Percentiles rank a stretch among this genome's conserved stretches.
phyloP scores from a whole-genome alignment of 2,113 vertebrate species.

The Hyla sarda region DNA sequence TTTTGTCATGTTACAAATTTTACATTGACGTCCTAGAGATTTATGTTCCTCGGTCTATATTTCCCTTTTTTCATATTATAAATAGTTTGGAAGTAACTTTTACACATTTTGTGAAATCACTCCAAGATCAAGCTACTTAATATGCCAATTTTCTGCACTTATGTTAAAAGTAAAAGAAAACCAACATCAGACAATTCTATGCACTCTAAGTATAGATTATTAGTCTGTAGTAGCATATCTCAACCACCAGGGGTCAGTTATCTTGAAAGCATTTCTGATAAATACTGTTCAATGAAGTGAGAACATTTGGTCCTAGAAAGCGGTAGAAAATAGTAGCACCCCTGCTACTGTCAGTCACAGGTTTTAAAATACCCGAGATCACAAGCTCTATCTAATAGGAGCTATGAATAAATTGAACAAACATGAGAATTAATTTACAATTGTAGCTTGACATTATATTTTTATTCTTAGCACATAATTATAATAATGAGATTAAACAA shows the following conservation, averaged over 20 bases:
- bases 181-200: neutral
- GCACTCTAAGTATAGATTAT: neutral
- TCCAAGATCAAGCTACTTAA: neutral
- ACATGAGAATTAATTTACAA: constrained; percentile 21
- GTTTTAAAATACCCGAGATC: constrained; percentile 58
- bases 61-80: too few species aligned
- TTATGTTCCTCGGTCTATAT: too few species aligned
- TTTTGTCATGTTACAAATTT: too few species aligned
- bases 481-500: too few species aligned
- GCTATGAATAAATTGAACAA: constrained; percentile 36
- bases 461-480: neutral
- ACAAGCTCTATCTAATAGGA: constrained; percentile 37
- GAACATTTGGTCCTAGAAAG: constrained; percentile 60
- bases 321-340: constrained; percentile 57
- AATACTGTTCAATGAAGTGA: constrained; percentile 59
- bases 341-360: constrained; percentile 56
- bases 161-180: neutral
- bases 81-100: neutral
- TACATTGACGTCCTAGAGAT: too few species aligned
- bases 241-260: neutral
- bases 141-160: neutral
- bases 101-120: neutral
- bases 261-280: constrained; percentile 55
- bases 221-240: constrained; percentile 23
- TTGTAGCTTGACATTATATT: neutral